Percentiles rank a stretch among this genome's conserved stretches.
Conservation (phyloP, 2,888 invertebrate species). For the Caenorhabditis sp. region DNA sequence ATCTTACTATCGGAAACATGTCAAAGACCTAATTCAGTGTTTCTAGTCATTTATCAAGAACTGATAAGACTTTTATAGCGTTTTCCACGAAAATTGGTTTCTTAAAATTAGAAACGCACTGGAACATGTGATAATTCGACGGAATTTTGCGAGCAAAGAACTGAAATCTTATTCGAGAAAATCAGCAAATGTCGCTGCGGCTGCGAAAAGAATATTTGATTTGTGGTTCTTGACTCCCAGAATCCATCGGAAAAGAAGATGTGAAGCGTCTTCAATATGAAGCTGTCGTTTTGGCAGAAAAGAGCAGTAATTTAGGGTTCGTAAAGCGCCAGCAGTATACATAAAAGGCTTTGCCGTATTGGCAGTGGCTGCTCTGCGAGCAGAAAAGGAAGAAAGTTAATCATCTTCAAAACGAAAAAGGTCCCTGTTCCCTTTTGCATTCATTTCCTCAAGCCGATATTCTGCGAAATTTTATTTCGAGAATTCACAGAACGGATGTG, state of each 20-base stretch:
- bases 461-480: background rate
- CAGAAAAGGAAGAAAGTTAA: background rate
- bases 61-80: background rate
- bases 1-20: background rate
- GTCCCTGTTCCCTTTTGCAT: background rate
- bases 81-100: background rate
- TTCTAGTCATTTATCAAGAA: background rate
- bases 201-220: conserved; percentile 28
- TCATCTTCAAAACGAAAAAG: background rate
- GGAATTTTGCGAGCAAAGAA: background rate
- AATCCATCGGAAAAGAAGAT: background rate
- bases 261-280: conserved; percentile 4
- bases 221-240: conserved; percentile 24
- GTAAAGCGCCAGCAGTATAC: background rate
- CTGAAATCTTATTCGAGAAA: background rate
- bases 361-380: background rate
- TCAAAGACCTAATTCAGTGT: background rate
- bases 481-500: conserved; percentile 11
- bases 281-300: background rate
- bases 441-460: background rate
- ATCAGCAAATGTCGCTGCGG: conserved; percentile 8
- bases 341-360: background rate
- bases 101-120: background rate
- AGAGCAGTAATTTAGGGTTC: conserved; percentile 14
- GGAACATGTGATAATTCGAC: conserved; percentile 3